A percentile compares a stretch with the other conserved stretches of the same genome.
Conservation (phyloP, 2,888 invertebrate genomes). For the Loripinus fragilis region DNA sequence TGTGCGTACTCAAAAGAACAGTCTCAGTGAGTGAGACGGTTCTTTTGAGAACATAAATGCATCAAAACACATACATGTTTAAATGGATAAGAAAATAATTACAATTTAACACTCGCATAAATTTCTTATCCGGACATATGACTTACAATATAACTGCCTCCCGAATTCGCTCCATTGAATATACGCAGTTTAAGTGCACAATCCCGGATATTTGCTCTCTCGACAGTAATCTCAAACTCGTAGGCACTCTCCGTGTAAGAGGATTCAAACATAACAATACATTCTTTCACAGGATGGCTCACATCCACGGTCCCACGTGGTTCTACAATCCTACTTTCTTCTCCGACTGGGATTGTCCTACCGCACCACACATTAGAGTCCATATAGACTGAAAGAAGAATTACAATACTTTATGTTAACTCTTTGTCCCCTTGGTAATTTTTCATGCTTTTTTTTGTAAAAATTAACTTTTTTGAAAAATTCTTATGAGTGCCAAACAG, state of each 20-base stretch:
- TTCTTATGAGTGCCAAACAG: too few species aligned
- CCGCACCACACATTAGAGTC: slow-evolving; percentile 62
- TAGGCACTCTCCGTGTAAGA: slow-evolving; percentile 68
- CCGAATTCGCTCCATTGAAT: slow-evolving; percentile 65
- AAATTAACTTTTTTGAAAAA: too few species aligned
- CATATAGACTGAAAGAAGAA: slow-evolving; percentile 43
- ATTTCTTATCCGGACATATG: neutral
- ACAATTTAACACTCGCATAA: too few species aligned
- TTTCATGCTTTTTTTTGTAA: too few species aligned
- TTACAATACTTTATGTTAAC: too few species aligned
- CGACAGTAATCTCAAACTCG: slow-evolving; percentile 70
- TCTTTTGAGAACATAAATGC: too few species aligned
- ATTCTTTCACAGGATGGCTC: slow-evolving; percentile 66
- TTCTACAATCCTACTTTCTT: slow-evolving; percentile 60
- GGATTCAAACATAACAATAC: slow-evolving; percentile 67
- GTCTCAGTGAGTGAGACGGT: too few species aligned
- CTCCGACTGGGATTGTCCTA: slow-evolving; percentile 65
- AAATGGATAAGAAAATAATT: neutral
- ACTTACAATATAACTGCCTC: slow-evolving; percentile 69
- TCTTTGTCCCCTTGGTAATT: too few species aligned
- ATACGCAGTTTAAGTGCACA: slow-evolving; percentile 67
- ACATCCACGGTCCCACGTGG: slow-evolving; percentile 64
- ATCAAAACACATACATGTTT: too few species aligned
- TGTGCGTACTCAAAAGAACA: too few species aligned
- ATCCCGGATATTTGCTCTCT: slow-evolving; percentile 67